These are phyloP conservation scores for Aurelia coerulea DNA, from an alignment of 30 jellyfish, hydroid and myxozoan species.

Conservation along the genomic window DNA sequence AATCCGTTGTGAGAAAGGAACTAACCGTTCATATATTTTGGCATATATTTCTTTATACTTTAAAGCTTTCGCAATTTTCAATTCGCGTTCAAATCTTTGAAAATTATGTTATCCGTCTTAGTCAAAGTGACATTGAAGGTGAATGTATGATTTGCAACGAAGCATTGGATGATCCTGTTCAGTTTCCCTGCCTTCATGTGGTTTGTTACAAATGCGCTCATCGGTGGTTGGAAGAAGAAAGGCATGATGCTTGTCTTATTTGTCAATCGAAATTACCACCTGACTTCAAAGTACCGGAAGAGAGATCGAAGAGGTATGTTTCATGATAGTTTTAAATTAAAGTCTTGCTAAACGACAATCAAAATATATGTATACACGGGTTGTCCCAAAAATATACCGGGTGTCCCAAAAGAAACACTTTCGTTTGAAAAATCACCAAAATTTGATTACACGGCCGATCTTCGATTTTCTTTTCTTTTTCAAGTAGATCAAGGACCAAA, in stretches of 20 bases:
- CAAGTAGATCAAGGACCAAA: too few species aligned
- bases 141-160: slow-evolving; percentile 33
- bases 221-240: not conserved
- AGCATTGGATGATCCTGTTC: slow-evolving; percentile 35
- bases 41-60: too few species aligned
- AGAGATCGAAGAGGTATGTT: slow-evolving; percentile 1
- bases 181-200: slow-evolving; percentile 53
- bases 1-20: too few species aligned
- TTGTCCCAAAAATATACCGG: not conserved
- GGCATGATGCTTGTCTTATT: slow-evolving; percentile 7
- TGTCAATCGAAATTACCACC: slow-evolving; percentile 49
- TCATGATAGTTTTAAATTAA: not conserved
- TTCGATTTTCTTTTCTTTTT: too few species aligned
- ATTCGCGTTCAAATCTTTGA: too few species aligned
- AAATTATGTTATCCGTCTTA: too few species aligned
- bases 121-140: not conserved
- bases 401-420: too few species aligned
- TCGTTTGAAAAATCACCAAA: too few species aligned
- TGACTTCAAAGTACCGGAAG: slow-evolving; percentile 41
- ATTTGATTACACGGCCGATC: too few species aligned
- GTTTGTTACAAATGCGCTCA: slow-evolving; percentile 29
- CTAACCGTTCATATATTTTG: too few species aligned
- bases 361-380: not conserved
- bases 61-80: too few species aligned
- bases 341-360: not conserved